phyloP scores from a whole-genome alignment of 2,888 invertebrate species.

The Endotricha flammealis region DNA sequence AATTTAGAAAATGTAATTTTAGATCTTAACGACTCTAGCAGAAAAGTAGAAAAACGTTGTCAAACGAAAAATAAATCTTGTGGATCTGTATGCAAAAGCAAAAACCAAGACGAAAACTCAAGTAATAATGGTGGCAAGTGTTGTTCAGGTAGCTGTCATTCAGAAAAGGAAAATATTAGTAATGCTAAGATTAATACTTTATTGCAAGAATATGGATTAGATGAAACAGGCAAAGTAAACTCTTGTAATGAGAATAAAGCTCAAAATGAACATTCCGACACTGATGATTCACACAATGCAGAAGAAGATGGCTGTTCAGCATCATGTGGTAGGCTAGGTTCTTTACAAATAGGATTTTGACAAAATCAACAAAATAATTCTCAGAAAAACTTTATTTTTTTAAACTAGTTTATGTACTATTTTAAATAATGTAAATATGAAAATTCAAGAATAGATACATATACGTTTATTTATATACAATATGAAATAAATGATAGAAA shows the following conservation, averaged over 20 bases:
- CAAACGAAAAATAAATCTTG: slow-evolving; percentile 21
- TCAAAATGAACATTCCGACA: slow-evolving; percentile 15
- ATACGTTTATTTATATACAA: too few species aligned
- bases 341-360: slow-evolving; percentile 52
- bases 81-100: background rate
- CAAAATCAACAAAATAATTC: too few species aligned
- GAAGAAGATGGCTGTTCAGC: slow-evolving; percentile 51
- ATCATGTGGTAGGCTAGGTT: slow-evolving; percentile 49
- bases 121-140: slow-evolving; percentile 26
- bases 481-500: too few species aligned
- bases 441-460: too few species aligned
- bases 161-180: slow-evolving; percentile 12
- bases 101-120: slow-evolving; percentile 16
- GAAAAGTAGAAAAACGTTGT: slow-evolving; percentile 21
- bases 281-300: slow-evolving; percentile 30
- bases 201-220: slow-evolving; percentile 45
- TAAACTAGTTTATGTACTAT: too few species aligned
- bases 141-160: slow-evolving; percentile 33
- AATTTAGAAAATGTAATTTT: slow-evolving; percentile 31
- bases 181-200: slow-evolving; percentile 45
- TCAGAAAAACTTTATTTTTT: too few species aligned
- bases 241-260: slow-evolving; percentile 14
- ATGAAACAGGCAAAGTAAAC: slow-evolving; percentile 20
- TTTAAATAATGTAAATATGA: too few species aligned
- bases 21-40: slow-evolving; percentile 39